phyloP scores from a whole-genome alignment of 2,888 invertebrate species.

The Melanchra persicariae region DNA sequence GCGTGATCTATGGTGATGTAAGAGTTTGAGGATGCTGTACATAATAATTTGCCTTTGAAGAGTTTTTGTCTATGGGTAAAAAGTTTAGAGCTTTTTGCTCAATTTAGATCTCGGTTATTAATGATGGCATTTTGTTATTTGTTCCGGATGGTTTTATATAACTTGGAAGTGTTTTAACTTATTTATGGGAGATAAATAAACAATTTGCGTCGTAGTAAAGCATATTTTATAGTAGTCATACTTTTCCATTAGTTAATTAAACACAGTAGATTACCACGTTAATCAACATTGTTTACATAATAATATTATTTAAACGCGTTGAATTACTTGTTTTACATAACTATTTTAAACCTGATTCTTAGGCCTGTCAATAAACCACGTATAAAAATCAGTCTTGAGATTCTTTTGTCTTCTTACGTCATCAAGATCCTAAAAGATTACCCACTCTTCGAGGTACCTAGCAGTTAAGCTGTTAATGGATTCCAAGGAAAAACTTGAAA shows the following conservation, averaged over 20 bases:
- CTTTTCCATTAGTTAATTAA: slow-evolving; percentile 29
- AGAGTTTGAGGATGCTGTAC: slow-evolving; percentile 39
- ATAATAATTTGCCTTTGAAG: slow-evolving; percentile 14
- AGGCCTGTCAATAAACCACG: background rate
- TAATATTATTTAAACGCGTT: slow-evolving; percentile 1
- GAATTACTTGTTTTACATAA: slow-evolving; percentile 27
- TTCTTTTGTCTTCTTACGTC: slow-evolving; percentile 20
- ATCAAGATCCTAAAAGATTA: slow-evolving; percentile 18
- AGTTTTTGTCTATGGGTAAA: slow-evolving; percentile 38
- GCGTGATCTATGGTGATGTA: slow-evolving; percentile 39
- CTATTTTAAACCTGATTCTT: slow-evolving; percentile 4
- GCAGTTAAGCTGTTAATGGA: slow-evolving; percentile 28
- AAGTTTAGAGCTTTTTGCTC: slow-evolving; percentile 24
- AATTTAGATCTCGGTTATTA: slow-evolving; percentile 11
- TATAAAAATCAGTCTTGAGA: background rate
- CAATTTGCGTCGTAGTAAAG: slow-evolving; percentile 1
- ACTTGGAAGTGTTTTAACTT: background rate
- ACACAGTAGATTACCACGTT: slow-evolving; percentile 5
- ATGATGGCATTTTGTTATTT: slow-evolving; percentile 5
- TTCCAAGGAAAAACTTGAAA: slow-evolving; percentile 44
- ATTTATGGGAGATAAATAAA: slow-evolving; percentile 6
- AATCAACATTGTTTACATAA: slow-evolving; percentile 32
- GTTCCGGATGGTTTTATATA: background rate
- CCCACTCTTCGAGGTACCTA: background rate
- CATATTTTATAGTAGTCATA: background rate